These are phyloP conservation scores for Habropoda laboriosa DNA, from an alignment of 1,140 invertebrate species.

Conservation along the genomic window DNA sequence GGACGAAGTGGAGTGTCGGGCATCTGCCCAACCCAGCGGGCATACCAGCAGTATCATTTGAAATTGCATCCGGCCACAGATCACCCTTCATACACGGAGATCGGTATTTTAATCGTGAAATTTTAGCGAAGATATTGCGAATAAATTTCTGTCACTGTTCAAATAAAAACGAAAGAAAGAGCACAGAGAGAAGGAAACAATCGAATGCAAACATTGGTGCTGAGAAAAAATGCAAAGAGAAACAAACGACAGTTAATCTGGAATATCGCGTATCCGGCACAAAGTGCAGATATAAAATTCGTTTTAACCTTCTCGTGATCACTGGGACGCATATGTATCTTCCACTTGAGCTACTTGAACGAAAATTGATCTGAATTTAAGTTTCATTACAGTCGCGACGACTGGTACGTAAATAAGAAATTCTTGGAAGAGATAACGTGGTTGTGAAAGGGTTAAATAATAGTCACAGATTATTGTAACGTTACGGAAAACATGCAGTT, in stretches of 20 bases:
- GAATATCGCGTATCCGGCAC: not conserved
- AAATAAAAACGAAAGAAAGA: no score
- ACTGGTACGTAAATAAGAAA: no score
- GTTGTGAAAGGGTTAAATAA: no score
- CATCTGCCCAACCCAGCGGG: not conserved
- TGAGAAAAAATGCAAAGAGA: not conserved
- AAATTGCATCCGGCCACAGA: conserved; percentile 13
- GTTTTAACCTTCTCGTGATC: not conserved
- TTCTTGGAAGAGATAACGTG: no score
- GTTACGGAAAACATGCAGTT: no score
- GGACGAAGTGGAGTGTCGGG: not conserved
- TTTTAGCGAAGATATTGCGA: not conserved
- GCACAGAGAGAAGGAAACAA: not conserved
- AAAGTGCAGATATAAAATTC: not conserved
- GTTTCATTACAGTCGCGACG: no score
- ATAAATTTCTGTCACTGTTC: not conserved
- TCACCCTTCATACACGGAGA: not conserved
- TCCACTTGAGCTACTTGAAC: no score
- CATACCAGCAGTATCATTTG: conserved; percentile 9
- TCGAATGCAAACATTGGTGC: no score
- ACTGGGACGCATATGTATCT: no score
- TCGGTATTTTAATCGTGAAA: conserved; percentile 14
- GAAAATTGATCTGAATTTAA: no score
- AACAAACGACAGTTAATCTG: not conserved
- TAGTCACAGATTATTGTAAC: no score